Evolutionary conservation across 2,113 vertebrate species (phyloP).

Genomic region (Syngnathus floridae): DNA sequence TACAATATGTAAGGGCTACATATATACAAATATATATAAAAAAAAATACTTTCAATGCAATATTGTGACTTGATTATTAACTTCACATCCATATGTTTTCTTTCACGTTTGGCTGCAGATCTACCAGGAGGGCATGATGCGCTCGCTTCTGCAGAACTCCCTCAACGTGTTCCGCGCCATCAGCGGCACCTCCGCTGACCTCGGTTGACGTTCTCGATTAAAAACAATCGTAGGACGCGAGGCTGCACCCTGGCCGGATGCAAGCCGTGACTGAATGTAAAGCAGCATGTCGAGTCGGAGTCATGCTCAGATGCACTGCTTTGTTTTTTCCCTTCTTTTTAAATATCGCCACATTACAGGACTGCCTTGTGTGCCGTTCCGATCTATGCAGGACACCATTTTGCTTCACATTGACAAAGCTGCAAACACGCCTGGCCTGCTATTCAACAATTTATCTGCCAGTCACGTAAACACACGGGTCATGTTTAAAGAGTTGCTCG

Average conservation of each 20-base stretch:
- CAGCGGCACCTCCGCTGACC: conserved; percentile 81
- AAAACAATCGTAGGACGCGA: not conserved
- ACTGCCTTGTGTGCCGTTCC: conserved; percentile 6
- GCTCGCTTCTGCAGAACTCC: conserved; percentile 84
- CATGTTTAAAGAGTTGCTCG: not conserved
- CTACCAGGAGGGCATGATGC: conserved; percentile 84
- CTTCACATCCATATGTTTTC: not conserved
- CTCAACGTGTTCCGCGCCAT: conserved; percentile 92
- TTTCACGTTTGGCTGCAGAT: conserved; percentile 68
- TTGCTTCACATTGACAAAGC: not conserved
- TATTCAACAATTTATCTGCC: not conserved
- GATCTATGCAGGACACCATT: conserved; percentile 45
- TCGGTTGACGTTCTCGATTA: conserved; percentile 59
- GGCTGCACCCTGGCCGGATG: not conserved
- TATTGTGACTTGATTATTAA: not conserved
- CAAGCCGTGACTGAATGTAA: conserved; percentile 24
- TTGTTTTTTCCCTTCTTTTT: not conserved
- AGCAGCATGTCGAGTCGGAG: not conserved
- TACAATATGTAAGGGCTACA: no score
- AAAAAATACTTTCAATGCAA: not conserved
- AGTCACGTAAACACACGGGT: not conserved
- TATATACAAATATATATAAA: no score
- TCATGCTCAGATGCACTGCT: conserved; percentile 27
- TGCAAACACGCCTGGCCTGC: not conserved
- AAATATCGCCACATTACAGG: conserved; percentile 8